Base-by-base conservation (phyloP, 1,140 invertebrate genomes). In the Dinoponera quadriceps region DNA sequence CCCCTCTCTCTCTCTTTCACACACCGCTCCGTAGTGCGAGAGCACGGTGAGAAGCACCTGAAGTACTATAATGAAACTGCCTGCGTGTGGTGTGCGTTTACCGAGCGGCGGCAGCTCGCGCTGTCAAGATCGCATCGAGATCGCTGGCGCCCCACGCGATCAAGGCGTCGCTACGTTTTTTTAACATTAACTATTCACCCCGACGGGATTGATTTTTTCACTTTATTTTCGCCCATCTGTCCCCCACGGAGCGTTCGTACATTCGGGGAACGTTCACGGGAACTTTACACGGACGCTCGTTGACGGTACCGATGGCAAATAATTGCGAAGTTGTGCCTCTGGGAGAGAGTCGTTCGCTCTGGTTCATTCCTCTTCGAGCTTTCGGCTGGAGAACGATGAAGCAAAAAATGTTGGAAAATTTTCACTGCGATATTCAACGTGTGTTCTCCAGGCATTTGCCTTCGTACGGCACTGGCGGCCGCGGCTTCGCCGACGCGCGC, bases 401-500 rank as follows among this genome's bases (percentile, higher is more conserved):
- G n/a, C n/a, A n/a, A n/a, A 5, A 33, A 33, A 33, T 33, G 29
- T 33, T 33, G 4, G 16, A 54, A 54, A 4, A 54, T 16, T 13
- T 18, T 1, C 11, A 22, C 2, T 22, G 22, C 0, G 16, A 49
- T 29, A 29, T 18, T 18, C 38, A 9, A 4, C 38, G 38, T 9
- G 38, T 9, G 38, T 11, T 44, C 7, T 11, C 38, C 3, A 44
- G 7, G 25, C 25, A 22, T 3, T 38, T 14, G n/a, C 18, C 48
- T 25, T 66, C 33, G 3, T 63, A 85, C 83, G 54, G 73, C 62
- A 83, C 77, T 82, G 69, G 7, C 13, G 16, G 27, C 16, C 60
- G 48, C 68, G 68, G 54, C 88, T 84, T 88, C 89, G 78, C 91
- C 88, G 80, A 80, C 91, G 91, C 91, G 91, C 87, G 87, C 90